phyloP scores from a whole-genome alignment of 2,797 vertebrate genomes.

The Ficedula albicollis region DNA sequence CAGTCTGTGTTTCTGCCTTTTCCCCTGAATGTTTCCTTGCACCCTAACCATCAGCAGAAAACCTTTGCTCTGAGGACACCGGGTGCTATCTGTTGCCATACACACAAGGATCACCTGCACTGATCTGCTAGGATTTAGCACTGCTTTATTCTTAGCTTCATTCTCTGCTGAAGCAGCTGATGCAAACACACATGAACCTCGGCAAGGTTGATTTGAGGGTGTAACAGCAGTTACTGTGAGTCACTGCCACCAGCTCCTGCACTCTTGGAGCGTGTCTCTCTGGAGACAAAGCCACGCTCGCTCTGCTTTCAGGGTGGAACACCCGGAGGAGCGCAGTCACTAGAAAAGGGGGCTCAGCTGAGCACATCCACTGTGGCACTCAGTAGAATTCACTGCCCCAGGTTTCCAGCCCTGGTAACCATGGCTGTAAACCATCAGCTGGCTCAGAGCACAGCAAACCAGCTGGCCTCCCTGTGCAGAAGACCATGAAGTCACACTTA shows the following conservation, averaged over 20 bases:
- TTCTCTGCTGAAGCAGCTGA: neutral
- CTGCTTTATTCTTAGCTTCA: neutral
- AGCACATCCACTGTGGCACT: neutral
- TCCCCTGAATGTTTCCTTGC: neutral
- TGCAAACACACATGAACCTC: neutral
- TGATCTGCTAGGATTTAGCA: neutral
- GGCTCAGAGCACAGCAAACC: neutral
- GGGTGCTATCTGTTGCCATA: neutral
- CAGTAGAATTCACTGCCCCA: neutral
- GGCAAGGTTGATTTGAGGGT: neutral
- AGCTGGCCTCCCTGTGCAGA: neutral
- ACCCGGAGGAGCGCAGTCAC: accelerated
- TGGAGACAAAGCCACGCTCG: neutral
- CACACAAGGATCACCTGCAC: neutral
- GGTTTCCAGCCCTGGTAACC: neutral
- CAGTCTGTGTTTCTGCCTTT: neutral
- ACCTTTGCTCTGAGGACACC: neutral
- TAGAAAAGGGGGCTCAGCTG: accelerated
- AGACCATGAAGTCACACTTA: neutral
- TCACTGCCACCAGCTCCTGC: neutral
- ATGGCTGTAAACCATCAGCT: accelerated
- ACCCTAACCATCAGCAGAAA: neutral
- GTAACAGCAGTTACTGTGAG: neutral
- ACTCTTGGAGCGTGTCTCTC: neutral
- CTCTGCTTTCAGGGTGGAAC: neutral